Conservation (phyloP, 2,797 vertebrate species). For the Rhodeus uyekii region DNA sequence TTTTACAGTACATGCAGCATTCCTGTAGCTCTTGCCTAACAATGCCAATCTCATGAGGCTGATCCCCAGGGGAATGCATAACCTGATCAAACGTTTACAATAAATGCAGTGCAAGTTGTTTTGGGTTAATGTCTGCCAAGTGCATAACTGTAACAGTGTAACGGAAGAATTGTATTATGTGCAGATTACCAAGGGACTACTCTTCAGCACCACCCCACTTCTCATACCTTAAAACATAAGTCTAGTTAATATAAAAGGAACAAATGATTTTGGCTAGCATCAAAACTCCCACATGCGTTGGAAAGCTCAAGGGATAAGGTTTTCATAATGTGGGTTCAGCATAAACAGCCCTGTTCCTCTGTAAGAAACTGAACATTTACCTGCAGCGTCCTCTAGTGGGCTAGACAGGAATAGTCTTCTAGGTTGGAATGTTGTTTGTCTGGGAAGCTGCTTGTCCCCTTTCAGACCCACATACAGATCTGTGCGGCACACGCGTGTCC, state of each 20-base stretch:
- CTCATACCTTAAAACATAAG: background rate
- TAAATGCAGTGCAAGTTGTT: background rate
- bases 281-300: background rate
- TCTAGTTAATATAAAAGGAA: background rate
- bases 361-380: conserved; percentile 30
- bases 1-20: background rate
- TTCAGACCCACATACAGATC: conserved; percentile 2
- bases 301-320: background rate
- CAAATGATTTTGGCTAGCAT: background rate
- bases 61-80: background rate
- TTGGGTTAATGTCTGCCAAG: background rate
- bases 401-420: conserved; percentile 25
- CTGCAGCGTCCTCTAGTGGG: conserved; percentile 53
- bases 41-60: background rate
- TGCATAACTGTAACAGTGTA: background rate
- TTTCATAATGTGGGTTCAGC: background rate
- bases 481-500: background rate
- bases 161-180: background rate
- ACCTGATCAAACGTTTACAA: background rate
- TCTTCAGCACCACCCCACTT: background rate
- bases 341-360: background rate
- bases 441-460: conserved; percentile 25
- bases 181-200: background rate
- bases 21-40: background rate
- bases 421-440: conserved; percentile 29